A percentile compares a stretch with the other conserved stretches of the same genome.
Evolutionary conservation across 2,888 invertebrate genomes (phyloP).

Genomic region (Agrotis puta): DNA sequence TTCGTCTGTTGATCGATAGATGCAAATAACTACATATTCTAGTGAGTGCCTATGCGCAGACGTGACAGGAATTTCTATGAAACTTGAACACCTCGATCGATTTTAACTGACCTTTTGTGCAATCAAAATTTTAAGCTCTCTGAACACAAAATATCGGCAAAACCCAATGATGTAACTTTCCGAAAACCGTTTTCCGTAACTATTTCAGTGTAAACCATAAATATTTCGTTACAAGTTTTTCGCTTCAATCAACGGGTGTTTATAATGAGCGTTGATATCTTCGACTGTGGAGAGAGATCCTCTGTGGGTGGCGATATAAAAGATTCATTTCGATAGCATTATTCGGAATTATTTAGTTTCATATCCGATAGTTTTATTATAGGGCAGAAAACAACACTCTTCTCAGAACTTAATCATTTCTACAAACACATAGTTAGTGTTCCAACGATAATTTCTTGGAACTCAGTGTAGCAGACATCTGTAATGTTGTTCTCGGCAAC

Average conservation of each 20-base stretch:
- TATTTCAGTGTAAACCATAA: conserved; percentile 23
- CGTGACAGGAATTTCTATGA: conserved; percentile 18
- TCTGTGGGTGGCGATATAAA: conserved; percentile 34
- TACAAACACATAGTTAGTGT: conserved; percentile 48
- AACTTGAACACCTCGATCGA: background rate
- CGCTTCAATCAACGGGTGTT: conserved; percentile 24
- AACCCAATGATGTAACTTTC: background rate
- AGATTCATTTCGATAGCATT: conserved; percentile 23
- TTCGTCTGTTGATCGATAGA: conserved; percentile 8
- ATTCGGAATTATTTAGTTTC: conserved; percentile 48
- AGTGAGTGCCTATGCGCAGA: background rate
- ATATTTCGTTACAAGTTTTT: conserved; percentile 17
- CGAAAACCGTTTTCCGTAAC: conserved; percentile 4
- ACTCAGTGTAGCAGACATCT: conserved; percentile 26
- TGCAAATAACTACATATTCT: conserved; percentile 21
- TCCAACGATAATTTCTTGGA: conserved; percentile 56
- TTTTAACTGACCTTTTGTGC: background rate
- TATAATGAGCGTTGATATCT: conserved; percentile 8
- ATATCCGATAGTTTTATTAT: conserved; percentile 38
- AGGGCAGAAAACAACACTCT: conserved; percentile 47
- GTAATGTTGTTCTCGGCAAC: conserved; percentile 18
- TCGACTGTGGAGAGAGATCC: conserved; percentile 4
- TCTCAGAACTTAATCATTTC: conserved; percentile 63
- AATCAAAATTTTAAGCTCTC: background rate
- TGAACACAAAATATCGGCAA: conserved; percentile 11